Base-by-base conservation (phyloP, 1,140 invertebrate genomes). In the Aplysia californica region DNA sequence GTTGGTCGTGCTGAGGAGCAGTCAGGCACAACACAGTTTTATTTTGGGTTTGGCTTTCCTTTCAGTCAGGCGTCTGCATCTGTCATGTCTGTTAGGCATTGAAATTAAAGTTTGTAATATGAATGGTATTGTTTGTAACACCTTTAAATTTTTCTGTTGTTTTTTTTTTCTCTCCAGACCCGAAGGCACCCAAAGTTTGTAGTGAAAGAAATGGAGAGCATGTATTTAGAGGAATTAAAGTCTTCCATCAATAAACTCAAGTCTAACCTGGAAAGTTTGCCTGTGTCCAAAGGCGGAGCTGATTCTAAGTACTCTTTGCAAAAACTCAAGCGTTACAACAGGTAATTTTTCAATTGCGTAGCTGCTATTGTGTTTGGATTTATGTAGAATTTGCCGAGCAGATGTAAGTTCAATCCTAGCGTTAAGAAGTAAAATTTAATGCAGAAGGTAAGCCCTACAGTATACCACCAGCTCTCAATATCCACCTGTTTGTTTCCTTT, bases 121-220 rank as follows among this genome's bases (percentile, higher is more conserved):
- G n/a, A n/a, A n/a, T n/a, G n/a, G n/a, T n/a, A n/a, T n/a, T n/a
- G n/a, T n/a, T n/a, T n/a, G n/a, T n/a, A n/a, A n/a, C n/a, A n/a
- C n/a, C n/a, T n/a, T 23, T 15, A 1, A n/a, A 64, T 1, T 15
- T 18, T 10, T 73, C 0, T 73, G 39, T 59, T 73, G 26, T 35
- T 59, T 59, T 59, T 73, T n/a, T 59, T 66, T 66, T 36, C 36
- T 61, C 26, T 61, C 18, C 58, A 98, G 95, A 98, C 98, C 89
- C 94, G 97, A 81, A 97, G 99, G 80, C 98, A 99, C 95, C 98
- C 98, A 78, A 98, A 97, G 91, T 99, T 99, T 93, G 97, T 99
- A 69, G 92, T 99, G 68, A 99, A 99, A 93, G 98, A 99, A 91
- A 99, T 99, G 98, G 98, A 99, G 91, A 97, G 96, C 61, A 93